Evolutionary conservation across 2,113 vertebrate species (phyloP).

Genomic region (Cryptotis parvus): DNA sequence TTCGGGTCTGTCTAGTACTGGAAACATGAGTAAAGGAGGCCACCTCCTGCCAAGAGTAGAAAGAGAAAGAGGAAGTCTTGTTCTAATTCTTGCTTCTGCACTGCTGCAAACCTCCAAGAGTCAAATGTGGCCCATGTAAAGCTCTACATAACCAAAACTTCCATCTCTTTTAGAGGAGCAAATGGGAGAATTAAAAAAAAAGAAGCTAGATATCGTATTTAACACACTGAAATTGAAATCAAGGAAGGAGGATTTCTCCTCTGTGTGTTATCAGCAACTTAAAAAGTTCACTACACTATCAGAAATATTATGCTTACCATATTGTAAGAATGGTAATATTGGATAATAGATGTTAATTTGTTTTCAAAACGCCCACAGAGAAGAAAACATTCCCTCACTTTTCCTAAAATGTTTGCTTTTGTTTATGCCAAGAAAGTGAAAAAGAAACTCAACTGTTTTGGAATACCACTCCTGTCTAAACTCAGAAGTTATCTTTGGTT

Average conservation of each 20-base stretch:
- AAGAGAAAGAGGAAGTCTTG: background rate
- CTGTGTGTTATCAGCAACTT: background rate
- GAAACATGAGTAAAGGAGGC: background rate
- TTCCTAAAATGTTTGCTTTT: conserved; percentile 23
- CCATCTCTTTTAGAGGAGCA: background rate
- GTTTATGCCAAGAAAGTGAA: background rate
- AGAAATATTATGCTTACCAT: background rate
- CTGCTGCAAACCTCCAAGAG: background rate
- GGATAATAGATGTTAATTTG: background rate
- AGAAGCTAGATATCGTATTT: background rate
- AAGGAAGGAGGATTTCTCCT: background rate
- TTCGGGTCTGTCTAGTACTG: background rate
- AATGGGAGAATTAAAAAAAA: background rate
- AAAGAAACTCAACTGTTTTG: background rate
- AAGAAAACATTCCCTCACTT: background rate
- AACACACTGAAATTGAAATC: background rate
- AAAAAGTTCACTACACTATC: background rate
- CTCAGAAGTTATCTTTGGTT: conserved; percentile 30
- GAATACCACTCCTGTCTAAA: background rate
- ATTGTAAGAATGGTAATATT: background rate
- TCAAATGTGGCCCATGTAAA: background rate
- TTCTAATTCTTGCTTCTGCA: background rate
- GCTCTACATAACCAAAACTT: background rate
- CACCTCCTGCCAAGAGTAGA: background rate
- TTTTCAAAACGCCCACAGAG: conserved; percentile 12